Conservation (phyloP, 1,140 invertebrate genomes). For the Trichonephila inaurata region DNA sequence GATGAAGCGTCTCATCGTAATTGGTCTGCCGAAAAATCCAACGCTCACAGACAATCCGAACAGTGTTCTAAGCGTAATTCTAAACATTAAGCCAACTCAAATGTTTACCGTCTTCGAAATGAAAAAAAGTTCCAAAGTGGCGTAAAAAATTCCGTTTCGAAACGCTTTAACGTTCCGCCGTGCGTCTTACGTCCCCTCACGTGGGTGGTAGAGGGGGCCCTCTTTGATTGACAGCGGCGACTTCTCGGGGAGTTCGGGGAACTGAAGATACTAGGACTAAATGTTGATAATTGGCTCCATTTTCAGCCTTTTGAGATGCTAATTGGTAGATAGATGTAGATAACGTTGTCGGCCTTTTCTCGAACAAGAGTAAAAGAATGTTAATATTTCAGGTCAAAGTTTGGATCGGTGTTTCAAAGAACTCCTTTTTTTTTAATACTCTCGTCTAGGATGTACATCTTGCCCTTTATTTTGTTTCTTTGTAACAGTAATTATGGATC, state of each 20-base stretch:
- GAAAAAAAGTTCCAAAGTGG: background rate
- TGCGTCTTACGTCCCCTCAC: background rate
- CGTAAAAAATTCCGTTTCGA: conserved; percentile 32
- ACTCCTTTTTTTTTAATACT: background rate
- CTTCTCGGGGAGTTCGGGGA: conserved; percentile 37
- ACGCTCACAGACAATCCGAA: conserved; percentile 27
- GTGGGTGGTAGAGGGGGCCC: conserved; percentile 57
- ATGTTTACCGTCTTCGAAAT: conserved; percentile 53
- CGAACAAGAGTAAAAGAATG: background rate
- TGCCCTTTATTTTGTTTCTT: background rate
- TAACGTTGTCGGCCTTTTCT: conserved; percentile 30
- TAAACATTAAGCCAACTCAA: conserved; percentile 54
- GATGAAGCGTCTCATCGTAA: background rate
- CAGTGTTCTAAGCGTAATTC: conserved; percentile 56
- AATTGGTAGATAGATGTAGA: conserved; percentile 29
- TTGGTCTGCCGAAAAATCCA: conserved; percentile 40
- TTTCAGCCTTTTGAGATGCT: conserved; percentile 42
- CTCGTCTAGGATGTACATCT: background rate
- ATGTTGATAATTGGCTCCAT: conserved; percentile 62
- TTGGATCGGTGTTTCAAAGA: background rate
- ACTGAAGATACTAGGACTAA: conserved; percentile 20
- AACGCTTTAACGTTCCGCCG: background rate
- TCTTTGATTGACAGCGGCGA: conserved; percentile 71
- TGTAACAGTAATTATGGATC: background rate
- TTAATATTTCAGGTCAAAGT: conserved; percentile 34